Evolutionary conservation across 35 echinoderm and acorn worm species (phyloP).

Genomic region (Heliocidaris tuberculata): DNA sequence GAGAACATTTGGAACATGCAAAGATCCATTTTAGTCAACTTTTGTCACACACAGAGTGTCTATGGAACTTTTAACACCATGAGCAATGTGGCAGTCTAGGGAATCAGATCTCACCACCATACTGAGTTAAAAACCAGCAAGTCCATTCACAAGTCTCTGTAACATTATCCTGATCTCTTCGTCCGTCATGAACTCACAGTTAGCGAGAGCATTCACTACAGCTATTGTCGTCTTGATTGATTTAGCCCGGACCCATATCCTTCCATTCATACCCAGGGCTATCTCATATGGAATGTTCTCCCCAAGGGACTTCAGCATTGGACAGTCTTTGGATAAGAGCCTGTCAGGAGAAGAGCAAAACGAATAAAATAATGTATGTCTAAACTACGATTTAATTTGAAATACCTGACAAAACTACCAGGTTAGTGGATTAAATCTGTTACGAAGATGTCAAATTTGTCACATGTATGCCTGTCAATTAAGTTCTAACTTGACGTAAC

Average conservation of each 20-base stretch:
- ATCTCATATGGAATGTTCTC: constrained; percentile 79
- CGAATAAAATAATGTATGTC: no score
- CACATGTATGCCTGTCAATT: not conserved
- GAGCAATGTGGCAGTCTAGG: no score
- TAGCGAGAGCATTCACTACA: constrained; percentile 71
- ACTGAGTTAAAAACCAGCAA: constrained; percentile 17
- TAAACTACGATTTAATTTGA: no score
- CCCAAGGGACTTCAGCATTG: constrained; percentile 70
- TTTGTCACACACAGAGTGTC: no score
- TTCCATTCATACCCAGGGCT: constrained; percentile 85
- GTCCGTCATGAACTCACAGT: constrained; percentile 73
- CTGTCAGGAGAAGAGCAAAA: constrained; percentile 48
- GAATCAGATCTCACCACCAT: no score
- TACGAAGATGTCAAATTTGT: not conserved
- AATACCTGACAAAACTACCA: not conserved
- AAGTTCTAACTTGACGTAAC: not conserved
- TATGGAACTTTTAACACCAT: no score
- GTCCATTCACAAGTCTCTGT: constrained; percentile 28
- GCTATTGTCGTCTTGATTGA: constrained; percentile 60
- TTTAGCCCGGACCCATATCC: constrained; percentile 72
- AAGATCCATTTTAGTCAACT: no score
- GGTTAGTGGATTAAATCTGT: not conserved
- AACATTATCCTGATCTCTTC: constrained; percentile 78
- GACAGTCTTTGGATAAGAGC: constrained; percentile 71
- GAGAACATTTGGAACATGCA: no score